Percentiles rank a stretch among this genome's conserved stretches.
phyloP scores from a whole-genome alignment of 1,140 invertebrate genomes.

The Diprion similis region DNA sequence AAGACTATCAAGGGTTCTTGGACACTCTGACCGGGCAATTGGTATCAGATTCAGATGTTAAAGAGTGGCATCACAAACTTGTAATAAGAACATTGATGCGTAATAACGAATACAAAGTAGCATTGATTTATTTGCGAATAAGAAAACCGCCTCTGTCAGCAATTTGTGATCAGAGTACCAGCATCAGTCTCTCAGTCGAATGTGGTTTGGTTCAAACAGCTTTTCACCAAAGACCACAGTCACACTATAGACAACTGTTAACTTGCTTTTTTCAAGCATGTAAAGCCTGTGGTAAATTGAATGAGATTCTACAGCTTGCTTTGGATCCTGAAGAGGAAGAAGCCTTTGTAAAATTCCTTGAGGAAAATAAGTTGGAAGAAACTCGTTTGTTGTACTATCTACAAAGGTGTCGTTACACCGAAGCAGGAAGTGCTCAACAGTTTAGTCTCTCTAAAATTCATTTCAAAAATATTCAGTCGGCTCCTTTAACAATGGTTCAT shows the following conservation, averaged over 20 bases:
- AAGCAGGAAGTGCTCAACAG: constrained; percentile 56
- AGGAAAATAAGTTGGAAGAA: constrained; percentile 49
- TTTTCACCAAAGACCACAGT: constrained; percentile 62
- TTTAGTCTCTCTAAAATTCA: not conserved
- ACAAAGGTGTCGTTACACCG: constrained; percentile 56
- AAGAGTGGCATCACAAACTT: constrained; percentile 66
- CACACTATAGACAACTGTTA: constrained; percentile 48
- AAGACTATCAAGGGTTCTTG: constrained; percentile 67
- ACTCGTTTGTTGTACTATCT: constrained; percentile 53
- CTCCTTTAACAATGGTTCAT: constrained; percentile 39
- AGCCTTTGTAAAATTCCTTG: constrained; percentile 63
- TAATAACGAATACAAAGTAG: constrained; percentile 62
- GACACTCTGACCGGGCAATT: constrained; percentile 53
- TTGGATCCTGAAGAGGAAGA: constrained; percentile 64
- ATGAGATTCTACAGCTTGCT: constrained; percentile 64
- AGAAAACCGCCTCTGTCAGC: constrained; percentile 61
- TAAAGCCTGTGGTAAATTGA: constrained; percentile 58
- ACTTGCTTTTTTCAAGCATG: constrained; percentile 55
- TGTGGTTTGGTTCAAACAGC: constrained; percentile 67
- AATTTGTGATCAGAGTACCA: constrained; percentile 58
- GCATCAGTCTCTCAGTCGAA: constrained; percentile 64
- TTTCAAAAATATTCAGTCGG: constrained; percentile 21
- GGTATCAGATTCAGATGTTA: constrained; percentile 56
- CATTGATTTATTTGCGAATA: constrained; percentile 63
- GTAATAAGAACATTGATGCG: constrained; percentile 65